Evolutionary conservation across 1,140 invertebrate species (phyloP).

Genomic region (Drosophila ironensis): DNA sequence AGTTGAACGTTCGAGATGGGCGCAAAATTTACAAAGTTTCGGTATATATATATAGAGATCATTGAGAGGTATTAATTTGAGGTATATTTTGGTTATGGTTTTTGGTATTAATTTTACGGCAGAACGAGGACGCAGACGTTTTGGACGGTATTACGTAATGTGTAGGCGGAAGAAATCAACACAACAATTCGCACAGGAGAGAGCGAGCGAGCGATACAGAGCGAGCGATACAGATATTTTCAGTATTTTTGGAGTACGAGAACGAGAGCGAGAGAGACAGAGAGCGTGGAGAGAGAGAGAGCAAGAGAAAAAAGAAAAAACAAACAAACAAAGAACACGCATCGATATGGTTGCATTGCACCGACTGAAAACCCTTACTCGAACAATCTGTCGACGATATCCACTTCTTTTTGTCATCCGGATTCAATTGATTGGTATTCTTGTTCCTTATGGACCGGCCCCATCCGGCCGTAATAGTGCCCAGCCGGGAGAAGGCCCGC

Average conservation of each 20-base stretch:
- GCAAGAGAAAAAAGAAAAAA: conserved; percentile 14
- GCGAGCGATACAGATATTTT: background rate
- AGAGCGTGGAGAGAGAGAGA: conserved; percentile 29
- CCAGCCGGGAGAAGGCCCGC: conserved; percentile 93
- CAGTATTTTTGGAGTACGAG: conserved; percentile 3
- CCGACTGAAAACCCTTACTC: conserved; percentile 84
- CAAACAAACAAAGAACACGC: conserved; percentile 59
- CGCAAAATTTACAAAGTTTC: conserved; percentile 13
- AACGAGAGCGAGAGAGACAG: conserved; percentile 17
- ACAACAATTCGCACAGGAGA: conserved; percentile 30
- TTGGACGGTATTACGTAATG: conserved; percentile 27
- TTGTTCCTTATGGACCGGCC: conserved; percentile 91
- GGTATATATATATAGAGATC: too few species aligned
- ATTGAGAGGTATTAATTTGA: too few species aligned
- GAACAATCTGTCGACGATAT: conserved; percentile 95
- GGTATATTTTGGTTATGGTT: background rate
- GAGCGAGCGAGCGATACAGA: conserved; percentile 11
- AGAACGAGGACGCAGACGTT: conserved; percentile 2
- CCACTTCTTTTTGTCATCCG: conserved; percentile 96
- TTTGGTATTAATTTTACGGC: background rate
- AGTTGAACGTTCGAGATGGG: conserved; percentile 4
- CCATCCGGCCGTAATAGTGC: conserved; percentile 94
- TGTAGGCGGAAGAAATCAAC: conserved; percentile 27
- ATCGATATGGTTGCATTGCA: conserved; percentile 81
- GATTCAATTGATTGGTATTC: conserved; percentile 86